Conservation (phyloP, 2,888 invertebrate species). For the Drosophila pseudotalamancana region DNA sequence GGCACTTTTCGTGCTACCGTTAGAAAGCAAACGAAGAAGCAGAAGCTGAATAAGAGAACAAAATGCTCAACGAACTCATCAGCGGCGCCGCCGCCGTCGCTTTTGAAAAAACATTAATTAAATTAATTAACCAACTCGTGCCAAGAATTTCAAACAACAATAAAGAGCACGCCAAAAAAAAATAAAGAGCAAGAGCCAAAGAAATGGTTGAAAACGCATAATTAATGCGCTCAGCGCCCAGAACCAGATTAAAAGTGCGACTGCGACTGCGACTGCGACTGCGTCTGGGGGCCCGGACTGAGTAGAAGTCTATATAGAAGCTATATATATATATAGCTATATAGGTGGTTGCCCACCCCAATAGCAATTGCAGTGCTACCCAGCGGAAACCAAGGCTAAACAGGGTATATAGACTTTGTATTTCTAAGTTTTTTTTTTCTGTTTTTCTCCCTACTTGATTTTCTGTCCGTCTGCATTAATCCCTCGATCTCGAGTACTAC, state of each 20-base stretch:
- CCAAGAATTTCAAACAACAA: slow-evolving; percentile 63
- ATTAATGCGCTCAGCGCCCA: slow-evolving; percentile 79
- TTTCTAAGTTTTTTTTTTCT: too few species aligned
- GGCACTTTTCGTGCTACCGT: slow-evolving; percentile 60
- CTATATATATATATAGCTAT: slow-evolving; percentile 1
- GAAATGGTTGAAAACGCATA: slow-evolving; percentile 72
- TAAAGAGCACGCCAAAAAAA: slow-evolving; percentile 43
- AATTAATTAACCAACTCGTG: slow-evolving; percentile 78
- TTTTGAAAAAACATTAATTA: slow-evolving; percentile 77
- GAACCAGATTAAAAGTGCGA: slow-evolving; percentile 71
- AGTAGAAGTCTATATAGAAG: slow-evolving; percentile 2
- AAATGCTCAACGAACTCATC: slow-evolving; percentile 51
- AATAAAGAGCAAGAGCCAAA: not conserved
- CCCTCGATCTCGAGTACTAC: too few species aligned
- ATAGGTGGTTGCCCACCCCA: not conserved
- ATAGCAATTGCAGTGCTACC: slow-evolving; percentile 8
- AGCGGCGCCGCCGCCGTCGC: slow-evolving; percentile 61
- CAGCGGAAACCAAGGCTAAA: too few species aligned
- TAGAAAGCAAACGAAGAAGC: slow-evolving; percentile 46
- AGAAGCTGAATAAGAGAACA: too few species aligned
- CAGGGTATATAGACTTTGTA: too few species aligned
- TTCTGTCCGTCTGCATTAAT: too few species aligned
- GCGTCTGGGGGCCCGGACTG: slow-evolving; percentile 15
- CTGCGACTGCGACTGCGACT: slow-evolving; percentile 26
- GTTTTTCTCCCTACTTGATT: too few species aligned